Evolutionary conservation across 2,888 invertebrate genomes (phyloP).

Genomic region (Drosophila melanosoma): DNA sequence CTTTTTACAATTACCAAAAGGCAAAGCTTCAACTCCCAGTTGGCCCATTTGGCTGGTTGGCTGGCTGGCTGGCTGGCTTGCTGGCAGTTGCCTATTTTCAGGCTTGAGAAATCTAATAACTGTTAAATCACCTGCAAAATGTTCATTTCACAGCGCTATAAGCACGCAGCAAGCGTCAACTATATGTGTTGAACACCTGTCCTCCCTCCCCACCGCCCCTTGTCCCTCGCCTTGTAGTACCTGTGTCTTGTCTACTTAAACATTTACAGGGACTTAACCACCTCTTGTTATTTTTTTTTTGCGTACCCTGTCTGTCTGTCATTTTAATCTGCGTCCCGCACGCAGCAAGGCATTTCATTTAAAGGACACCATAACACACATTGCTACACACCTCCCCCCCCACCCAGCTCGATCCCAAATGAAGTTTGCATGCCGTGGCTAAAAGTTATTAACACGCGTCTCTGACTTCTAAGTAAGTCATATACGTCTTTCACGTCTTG

Average conservation of each 20-base stretch:
- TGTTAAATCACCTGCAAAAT: constrained; percentile 82
- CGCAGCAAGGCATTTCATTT: constrained; percentile 57
- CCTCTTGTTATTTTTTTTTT: constrained; percentile 70
- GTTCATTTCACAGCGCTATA: constrained; percentile 80
- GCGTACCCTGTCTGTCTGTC: constrained; percentile 76
- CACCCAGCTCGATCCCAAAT: constrained; percentile 1
- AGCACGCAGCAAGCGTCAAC: constrained; percentile 63
- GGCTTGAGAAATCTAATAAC: constrained; percentile 71
- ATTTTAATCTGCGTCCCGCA: constrained; percentile 74
- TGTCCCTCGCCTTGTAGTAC: not conserved
- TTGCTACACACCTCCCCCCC: not conserved
- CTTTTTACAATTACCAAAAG: constrained; percentile 60
- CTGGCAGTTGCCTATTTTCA: constrained; percentile 24
- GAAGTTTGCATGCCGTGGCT: constrained; percentile 60
- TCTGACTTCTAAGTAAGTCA: constrained; percentile 71
- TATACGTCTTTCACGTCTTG: constrained; percentile 41
- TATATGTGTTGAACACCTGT: not conserved
- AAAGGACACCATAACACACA: constrained; percentile 63
- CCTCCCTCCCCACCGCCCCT: too few species aligned
- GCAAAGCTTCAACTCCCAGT: constrained; percentile 33
- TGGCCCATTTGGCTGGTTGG: constrained; percentile 18
- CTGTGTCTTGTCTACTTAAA: constrained; percentile 76
- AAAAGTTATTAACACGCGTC: constrained; percentile 79
- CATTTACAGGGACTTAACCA: constrained; percentile 81
- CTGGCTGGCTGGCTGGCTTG: not conserved